Evolutionary conservation across 92 coral and sea anemone species (phyloP), one percentile per base, ranked within the genome.

Genomic region (Hydrozoanthus gracilis): DNA sequence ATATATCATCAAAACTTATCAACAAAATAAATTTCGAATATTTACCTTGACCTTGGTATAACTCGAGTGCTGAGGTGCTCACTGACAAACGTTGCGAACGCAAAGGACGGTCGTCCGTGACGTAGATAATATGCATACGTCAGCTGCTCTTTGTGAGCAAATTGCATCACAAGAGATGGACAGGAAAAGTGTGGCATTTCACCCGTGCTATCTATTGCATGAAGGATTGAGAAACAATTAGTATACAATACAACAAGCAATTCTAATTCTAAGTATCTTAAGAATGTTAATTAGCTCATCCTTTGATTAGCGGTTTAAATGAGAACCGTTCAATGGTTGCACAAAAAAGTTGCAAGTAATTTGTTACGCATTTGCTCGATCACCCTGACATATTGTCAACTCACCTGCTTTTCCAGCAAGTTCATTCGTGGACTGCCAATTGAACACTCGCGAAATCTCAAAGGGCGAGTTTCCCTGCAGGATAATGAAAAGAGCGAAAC

Each of bases 181-280:
- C 87, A 92, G 4, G 99, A 96, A 83, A 96, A 96, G 87, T 95
- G 94, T 0, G 98, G 98, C 95, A 96, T 95, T 67, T 96, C 98
- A 61, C 80, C 75, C 0, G 88, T 72, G 46, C 71, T 72, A 48
- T 90, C 99, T 95, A 77, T 45, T n/a, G 77, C 68, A 17, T 62
- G 35, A 71, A 72, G 48, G 10, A 64, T 27, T 27, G 39, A 27
- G 39, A 27, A 27, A 27, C 39, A 27, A 27, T 27, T 27, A 27
- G 2, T 27, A 27, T 27, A 2, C 2, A 27, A 27, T 27, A 27
- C 2, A 27, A 27, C 39, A 27, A 27, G 2, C 2, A 27, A 27
- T 27, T 27, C 39, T 27, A 27, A 27, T 27, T 2, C 2, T 27
- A 27, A 27, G 2, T 27, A 27, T 27, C 39, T 27, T 27, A 27